Percentiles rank a stretch among this genome's conserved stretches.
Conservation (phyloP, 2,797 vertebrate species). For the Centroberyx gerrardi region DNA sequence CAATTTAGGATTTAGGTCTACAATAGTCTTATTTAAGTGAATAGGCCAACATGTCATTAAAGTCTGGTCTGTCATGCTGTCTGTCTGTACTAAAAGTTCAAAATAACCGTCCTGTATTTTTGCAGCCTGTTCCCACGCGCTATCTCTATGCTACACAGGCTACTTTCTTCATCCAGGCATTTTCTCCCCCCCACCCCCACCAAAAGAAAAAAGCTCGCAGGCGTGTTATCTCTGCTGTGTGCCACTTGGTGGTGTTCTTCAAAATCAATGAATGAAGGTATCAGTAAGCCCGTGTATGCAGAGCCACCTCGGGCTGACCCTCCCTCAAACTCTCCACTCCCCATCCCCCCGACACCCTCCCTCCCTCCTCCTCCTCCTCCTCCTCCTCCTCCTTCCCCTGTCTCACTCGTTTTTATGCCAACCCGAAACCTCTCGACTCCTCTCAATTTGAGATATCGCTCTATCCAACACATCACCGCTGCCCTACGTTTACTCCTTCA, state of each 20-base stretch:
- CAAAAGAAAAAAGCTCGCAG: slow-evolving; percentile 72
- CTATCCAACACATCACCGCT: slow-evolving; percentile 58
- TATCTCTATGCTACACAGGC: background rate
- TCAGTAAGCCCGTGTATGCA: slow-evolving; percentile 78
- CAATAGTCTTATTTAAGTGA: no score
- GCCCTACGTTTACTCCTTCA: slow-evolving; percentile 60
- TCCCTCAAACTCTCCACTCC: slow-evolving; percentile 67
- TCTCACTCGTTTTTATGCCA: slow-evolving; percentile 40
- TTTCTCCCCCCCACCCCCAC: slow-evolving; percentile 12
- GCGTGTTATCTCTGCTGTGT: slow-evolving; percentile 92
- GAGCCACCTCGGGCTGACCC: slow-evolving; percentile 85
- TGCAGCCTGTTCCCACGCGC: background rate
- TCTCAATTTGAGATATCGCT: slow-evolving; percentile 73
- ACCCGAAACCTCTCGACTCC: background rate
- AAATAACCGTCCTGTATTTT: slow-evolving; percentile 2
- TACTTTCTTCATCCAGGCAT: background rate
- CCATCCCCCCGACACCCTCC: slow-evolving; percentile 36
- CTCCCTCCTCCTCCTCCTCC: slow-evolving; percentile 16
- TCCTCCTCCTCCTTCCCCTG: slow-evolving; percentile 15
- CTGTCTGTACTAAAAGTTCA: background rate
- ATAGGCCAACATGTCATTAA: no score
- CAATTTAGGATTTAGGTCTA: no score
- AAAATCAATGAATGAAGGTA: slow-evolving; percentile 88
- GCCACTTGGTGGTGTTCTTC: slow-evolving; percentile 95
- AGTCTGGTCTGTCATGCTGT: no score